A percentile compares a stretch with the other conserved stretches of the same genome.
Conservation (phyloP, 1,140 invertebrate species). For the Drosophila pseudoobscura region DNA sequence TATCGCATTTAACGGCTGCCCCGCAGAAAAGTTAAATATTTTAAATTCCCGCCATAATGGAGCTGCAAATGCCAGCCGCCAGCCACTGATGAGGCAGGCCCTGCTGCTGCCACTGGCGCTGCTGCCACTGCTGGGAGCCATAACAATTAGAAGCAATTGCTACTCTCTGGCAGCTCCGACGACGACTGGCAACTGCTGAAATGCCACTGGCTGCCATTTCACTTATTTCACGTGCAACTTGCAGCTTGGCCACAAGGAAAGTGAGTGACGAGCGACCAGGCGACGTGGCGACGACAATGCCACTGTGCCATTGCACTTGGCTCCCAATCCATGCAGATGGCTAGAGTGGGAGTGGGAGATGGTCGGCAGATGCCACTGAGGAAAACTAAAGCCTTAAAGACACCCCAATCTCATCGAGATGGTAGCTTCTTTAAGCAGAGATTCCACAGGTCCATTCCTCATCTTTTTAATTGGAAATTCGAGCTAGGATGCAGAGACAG, state of each 20-base stretch:
- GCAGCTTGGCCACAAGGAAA: constrained; percentile 12
- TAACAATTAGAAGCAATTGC: constrained; percentile 80
- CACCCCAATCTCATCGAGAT: too few relatives aligned
- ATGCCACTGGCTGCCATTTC: constrained; percentile 51
- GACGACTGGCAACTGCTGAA: constrained; percentile 36
- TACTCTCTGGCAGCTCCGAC: constrained; percentile 41
- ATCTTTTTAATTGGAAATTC: too few relatives aligned
- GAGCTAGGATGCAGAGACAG: too few relatives aligned
- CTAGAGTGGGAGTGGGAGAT: neutral
- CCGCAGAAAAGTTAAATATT: constrained; percentile 58
- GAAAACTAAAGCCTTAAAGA: too few relatives aligned
- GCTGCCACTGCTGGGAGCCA: constrained; percentile 43
- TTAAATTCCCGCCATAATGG: constrained; percentile 47
- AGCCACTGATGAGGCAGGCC: constrained; percentile 11
- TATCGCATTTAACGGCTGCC: constrained; percentile 65
- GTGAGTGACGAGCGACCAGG: constrained; percentile 36
- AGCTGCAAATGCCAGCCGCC: constrained; percentile 33
- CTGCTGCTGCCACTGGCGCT: neutral
- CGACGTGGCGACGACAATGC: constrained; percentile 7
- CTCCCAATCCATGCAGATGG: constrained; percentile 37
- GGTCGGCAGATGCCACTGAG: constrained; percentile 10
- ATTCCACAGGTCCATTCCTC: too few relatives aligned
- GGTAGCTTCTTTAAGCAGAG: too few relatives aligned
- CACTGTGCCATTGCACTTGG: constrained; percentile 53
- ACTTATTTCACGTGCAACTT: constrained; percentile 57